phyloP scores from a whole-genome alignment of 2,888 invertebrate species.

The Saturnia japonica region DNA sequence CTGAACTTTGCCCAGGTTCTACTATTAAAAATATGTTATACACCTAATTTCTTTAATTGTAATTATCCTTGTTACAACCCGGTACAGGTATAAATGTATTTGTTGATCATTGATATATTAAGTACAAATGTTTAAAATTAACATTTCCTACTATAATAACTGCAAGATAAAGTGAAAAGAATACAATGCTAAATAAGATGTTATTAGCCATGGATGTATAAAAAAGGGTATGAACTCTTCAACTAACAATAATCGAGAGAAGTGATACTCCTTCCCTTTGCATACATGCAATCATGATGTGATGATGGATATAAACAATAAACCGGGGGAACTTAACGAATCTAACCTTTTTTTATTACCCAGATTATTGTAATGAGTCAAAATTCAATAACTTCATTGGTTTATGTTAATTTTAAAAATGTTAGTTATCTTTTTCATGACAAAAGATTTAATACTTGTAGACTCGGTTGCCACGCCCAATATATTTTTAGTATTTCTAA shows the following conservation, averaged over 20 bases:
- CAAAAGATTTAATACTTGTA: neutral
- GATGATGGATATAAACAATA: too few species aligned
- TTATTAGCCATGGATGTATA: too few species aligned
- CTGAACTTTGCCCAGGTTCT: too few species aligned
- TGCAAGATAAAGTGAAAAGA: neutral
- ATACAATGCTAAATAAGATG: neutral
- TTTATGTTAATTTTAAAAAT: neutral
- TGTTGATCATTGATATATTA: neutral
- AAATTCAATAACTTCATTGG: neutral
- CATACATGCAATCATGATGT: too few species aligned
- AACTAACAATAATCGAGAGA: too few species aligned
- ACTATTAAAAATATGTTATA: too few species aligned
- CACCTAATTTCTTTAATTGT: too few species aligned
- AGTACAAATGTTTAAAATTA: neutral
- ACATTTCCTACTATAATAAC: neutral
- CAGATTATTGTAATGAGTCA: neutral
- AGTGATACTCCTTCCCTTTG: too few species aligned
- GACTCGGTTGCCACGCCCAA: conserved; percentile 6
- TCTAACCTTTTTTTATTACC: neutral
- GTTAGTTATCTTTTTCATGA: neutral
- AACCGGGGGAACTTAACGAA: neutral
- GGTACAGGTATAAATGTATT: neutral
- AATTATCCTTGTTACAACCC: too few species aligned
- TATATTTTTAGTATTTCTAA: neutral
- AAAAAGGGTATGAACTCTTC: too few species aligned